A percentile compares a stretch with the other conserved stretches of the same genome.
Conservation (phyloP, 1,140 invertebrate genomes). For the Lepidurus couesii region DNA sequence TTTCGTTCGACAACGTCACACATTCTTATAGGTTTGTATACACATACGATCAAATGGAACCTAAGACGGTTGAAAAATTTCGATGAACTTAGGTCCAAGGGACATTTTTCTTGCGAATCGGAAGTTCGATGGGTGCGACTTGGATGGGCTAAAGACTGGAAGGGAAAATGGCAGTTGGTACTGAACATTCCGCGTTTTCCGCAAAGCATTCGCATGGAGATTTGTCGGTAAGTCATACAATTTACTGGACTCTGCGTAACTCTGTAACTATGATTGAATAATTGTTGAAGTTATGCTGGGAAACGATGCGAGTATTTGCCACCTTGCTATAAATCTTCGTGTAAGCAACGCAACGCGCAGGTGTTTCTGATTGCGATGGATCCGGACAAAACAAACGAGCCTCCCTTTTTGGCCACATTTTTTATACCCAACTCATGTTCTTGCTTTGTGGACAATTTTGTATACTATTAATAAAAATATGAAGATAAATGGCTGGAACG, state of each 20-base stretch:
- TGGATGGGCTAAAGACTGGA: constrained; percentile 48
- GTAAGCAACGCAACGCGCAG: constrained; percentile 42
- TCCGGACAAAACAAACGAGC: constrained; percentile 42
- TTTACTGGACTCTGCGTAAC: neutral
- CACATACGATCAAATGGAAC: neutral
- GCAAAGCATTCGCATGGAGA: constrained; percentile 46
- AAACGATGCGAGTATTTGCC: constrained; percentile 46
- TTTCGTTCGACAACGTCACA: constrained; percentile 26
- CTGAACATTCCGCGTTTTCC: constrained; percentile 47
- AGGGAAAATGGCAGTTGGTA: constrained; percentile 47
- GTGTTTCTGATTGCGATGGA: constrained; percentile 46
- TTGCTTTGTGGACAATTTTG: constrained; percentile 45
- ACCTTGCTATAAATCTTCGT: constrained; percentile 46
- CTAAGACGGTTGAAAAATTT: neutral
- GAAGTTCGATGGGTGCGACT: constrained; percentile 45
- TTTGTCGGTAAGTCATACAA: constrained; percentile 43
- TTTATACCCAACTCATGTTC: constrained; percentile 47
- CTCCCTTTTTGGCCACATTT: constrained; percentile 46
- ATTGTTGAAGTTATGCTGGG: constrained; percentile 40
- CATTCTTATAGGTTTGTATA: constrained; percentile 29
- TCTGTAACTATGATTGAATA: constrained; percentile 27
- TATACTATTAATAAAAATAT: constrained; percentile 37
- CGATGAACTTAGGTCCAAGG: constrained; percentile 39
- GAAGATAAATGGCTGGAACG: constrained; percentile 4
- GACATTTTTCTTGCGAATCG: constrained; percentile 48